Conservation (phyloP, 2,888 invertebrate genomes). For the Lasioglossum pauxillum region DNA sequence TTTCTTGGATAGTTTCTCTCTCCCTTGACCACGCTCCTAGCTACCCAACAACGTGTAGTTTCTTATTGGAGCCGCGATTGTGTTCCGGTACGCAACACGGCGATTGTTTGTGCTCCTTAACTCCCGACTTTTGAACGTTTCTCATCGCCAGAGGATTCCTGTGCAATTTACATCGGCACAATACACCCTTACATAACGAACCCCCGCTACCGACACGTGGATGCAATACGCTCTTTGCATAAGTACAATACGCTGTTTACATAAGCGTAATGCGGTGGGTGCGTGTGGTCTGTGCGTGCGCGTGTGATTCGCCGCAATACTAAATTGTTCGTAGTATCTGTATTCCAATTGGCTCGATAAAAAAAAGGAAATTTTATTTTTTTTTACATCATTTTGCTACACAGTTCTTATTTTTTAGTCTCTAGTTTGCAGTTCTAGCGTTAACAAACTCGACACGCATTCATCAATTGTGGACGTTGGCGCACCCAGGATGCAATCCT, state of each 20-base stretch:
- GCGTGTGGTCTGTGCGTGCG: background rate
- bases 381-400: background rate
- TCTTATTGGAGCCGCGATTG: background rate
- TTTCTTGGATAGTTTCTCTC: background rate
- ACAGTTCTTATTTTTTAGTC: background rate
- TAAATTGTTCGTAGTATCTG: background rate
- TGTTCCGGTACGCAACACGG: background rate
- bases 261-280: slow-evolving; percentile 42
- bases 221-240: slow-evolving; percentile 67
- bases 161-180: slow-evolving; percentile 51
- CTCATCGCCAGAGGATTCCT: slow-evolving; percentile 20
- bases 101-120: slow-evolving; percentile 10
- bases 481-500: no score
- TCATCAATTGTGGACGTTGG: no score
- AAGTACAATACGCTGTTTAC: slow-evolving; percentile 65
- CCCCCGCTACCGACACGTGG: slow-evolving; percentile 44
- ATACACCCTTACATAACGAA: slow-evolving; percentile 65
- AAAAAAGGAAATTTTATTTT: background rate
- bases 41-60: background rate
- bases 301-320: background rate
- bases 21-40: background rate
- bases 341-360: background rate
- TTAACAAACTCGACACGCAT: no score
- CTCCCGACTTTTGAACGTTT: slow-evolving; percentile 6
- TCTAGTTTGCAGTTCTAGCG: no score